phyloP scores from a whole-genome alignment of 2,797 vertebrate genomes.

The Heteromormyrus szaboi region DNA sequence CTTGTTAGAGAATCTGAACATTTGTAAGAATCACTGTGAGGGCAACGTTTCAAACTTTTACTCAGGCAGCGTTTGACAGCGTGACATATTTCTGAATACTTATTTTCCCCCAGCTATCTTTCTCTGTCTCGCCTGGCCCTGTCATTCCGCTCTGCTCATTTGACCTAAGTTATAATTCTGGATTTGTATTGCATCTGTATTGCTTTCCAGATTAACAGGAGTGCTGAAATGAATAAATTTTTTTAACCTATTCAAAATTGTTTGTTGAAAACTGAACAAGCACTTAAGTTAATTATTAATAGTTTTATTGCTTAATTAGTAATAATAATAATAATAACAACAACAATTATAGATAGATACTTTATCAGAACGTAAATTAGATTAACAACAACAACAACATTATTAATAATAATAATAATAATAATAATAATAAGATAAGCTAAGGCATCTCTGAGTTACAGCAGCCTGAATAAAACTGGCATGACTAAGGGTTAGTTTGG shows the following conservation, averaged over 20 bases:
- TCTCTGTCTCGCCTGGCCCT: not conserved
- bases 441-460: not conserved
- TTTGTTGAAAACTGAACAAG: not conserved
- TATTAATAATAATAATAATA: not conserved
- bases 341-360: not conserved
- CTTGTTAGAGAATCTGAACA: not conserved
- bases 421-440: too few relatives aligned
- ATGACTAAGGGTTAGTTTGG: not conserved
- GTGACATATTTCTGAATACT: not conserved
- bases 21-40: not conserved
- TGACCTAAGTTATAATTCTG: not conserved
- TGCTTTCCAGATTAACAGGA: not conserved
- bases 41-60: not conserved
- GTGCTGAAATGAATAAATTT: not conserved
- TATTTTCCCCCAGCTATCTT: not conserved
- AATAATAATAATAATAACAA: not conserved
- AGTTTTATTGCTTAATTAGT: not conserved
- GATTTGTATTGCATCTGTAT: not conserved
- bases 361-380: too few relatives aligned
- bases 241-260: not conserved
- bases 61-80: not conserved
- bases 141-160: not conserved
- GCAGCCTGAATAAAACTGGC: not conserved
- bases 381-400: not conserved
- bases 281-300: not conserved